Conservation (phyloP, 1,140 invertebrate genomes). For the Hyposmocoma kahamanoa region DNA sequence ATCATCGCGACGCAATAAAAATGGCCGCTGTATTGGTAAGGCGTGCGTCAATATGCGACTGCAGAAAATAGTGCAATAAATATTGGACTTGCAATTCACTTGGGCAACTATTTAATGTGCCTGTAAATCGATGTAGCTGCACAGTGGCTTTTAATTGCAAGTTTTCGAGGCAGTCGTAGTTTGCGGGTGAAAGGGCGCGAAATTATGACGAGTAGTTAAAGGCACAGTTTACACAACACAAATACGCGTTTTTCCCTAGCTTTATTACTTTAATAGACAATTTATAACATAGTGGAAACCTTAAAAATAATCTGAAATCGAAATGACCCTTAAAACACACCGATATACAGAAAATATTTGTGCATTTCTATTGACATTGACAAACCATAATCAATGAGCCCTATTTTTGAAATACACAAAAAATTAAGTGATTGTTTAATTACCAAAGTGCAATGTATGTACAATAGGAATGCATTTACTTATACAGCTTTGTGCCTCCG, state of each 20-base stretch:
- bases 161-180: neutral
- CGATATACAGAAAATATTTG: too few species aligned
- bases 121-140: too few species aligned
- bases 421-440: too few species aligned
- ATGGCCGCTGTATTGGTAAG: constrained; percentile 72
- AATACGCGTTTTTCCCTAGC: neutral
- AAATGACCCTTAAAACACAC: too few species aligned
- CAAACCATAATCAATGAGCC: constrained; percentile 30
- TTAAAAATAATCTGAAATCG: too few species aligned
- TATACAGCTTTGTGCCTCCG: neutral
- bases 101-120: too few species aligned
- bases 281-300: too few species aligned
- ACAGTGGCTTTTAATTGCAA: too few species aligned
- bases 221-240: neutral
- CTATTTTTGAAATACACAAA: constrained; percentile 16
- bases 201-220: constrained; percentile 46
- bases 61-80: constrained; percentile 16
- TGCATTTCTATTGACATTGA: constrained; percentile 24
- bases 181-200: constrained; percentile 64
- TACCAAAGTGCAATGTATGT: constrained; percentile 11
- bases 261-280: neutral
- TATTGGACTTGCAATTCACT: too few species aligned
- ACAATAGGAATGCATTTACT: neutral
- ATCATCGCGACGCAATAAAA: constrained; percentile 71
- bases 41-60: constrained; percentile 63